Conservation (phyloP, 2,113 vertebrate species). For the Merops nubicus region DNA sequence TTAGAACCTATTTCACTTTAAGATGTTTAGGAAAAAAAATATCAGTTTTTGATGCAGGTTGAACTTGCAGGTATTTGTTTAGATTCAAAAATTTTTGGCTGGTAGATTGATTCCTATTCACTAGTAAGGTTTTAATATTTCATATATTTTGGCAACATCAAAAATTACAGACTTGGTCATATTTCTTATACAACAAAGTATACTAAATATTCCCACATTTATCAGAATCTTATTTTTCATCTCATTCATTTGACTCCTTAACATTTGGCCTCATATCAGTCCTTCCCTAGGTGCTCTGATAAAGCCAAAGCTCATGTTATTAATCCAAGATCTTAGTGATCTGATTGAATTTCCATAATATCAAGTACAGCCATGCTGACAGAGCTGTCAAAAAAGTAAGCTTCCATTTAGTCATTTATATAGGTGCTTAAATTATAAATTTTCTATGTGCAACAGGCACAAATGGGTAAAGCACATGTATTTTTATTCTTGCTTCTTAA, state of each 20-base stretch:
- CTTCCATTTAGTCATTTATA: not conserved
- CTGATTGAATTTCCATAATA: constrained; percentile 6
- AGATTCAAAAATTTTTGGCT: not conserved
- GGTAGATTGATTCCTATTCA: not conserved
- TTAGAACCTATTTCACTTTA: not conserved
- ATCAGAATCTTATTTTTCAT: not conserved
- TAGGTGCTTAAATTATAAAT: too few species aligned
- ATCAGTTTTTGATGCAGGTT: not conserved
- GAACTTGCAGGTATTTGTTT: not conserved
- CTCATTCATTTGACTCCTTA: not conserved
- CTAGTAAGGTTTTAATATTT: not conserved
- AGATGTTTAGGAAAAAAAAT: not conserved
- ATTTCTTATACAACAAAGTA: not conserved
- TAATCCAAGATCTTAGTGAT: not conserved
- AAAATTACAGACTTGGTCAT: not conserved
- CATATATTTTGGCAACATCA: not conserved
- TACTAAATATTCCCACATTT: not conserved
- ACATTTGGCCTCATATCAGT: not conserved
- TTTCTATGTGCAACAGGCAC: not conserved
- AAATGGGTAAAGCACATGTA: not conserved
- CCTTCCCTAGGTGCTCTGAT: not conserved
- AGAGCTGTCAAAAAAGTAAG: not conserved
- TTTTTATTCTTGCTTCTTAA: not conserved
- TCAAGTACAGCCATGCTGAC: not conserved
- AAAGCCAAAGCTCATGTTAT: not conserved